Evolutionary conservation across 1,140 invertebrate species (phyloP), one percentile per base, ranked within the genome.

Genomic region (Zaprionus davidi): DNA sequence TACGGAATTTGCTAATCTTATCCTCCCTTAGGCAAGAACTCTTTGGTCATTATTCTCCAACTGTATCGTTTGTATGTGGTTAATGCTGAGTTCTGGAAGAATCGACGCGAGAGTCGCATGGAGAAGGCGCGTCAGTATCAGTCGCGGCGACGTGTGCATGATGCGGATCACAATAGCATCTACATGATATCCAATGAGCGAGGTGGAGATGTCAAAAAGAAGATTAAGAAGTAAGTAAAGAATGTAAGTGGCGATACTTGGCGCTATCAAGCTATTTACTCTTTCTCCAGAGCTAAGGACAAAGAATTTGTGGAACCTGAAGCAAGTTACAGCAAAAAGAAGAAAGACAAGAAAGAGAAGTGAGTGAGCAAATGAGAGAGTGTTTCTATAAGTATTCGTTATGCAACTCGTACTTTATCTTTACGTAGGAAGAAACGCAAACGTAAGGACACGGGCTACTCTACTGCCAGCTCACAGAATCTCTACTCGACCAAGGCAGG

Each of bases 11-110:
- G 9, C 7, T 0, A 0, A 20, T 9, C 31, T 20, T 9, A 2
- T 44, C 5, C 17, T 46, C 26, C 1, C 13, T 95, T 95, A 76
- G 97, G 96, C 81, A 97, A 97, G 88, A 97, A 97, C 82, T 96
- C 96, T 1, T 93, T 97, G 57, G 97, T 98, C 5, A 98, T 98
- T 72, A 91, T 97, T 2, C 93, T 98, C 0, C 96, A 98, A 84
- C 93, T 98, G 44, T 98, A 98, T 82, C 93, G 97, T 17, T 93
- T 98, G 0, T 96, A 97, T 79, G 97, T 98, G 0, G 95, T 98
- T 0, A 96, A 97, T 75, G 94, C 93, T 0, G 93, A 95, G 46
- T 94, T 94, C 83, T 95, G 94, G 90, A 94, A 94, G 75, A 93
- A 92, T 71, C 93, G 93, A 58, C 85, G 93, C 51, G 82, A 90